Evolutionary conservation across 2,797 vertebrate species (phyloP).

Genomic region (Furcifer pardalis): DNA sequence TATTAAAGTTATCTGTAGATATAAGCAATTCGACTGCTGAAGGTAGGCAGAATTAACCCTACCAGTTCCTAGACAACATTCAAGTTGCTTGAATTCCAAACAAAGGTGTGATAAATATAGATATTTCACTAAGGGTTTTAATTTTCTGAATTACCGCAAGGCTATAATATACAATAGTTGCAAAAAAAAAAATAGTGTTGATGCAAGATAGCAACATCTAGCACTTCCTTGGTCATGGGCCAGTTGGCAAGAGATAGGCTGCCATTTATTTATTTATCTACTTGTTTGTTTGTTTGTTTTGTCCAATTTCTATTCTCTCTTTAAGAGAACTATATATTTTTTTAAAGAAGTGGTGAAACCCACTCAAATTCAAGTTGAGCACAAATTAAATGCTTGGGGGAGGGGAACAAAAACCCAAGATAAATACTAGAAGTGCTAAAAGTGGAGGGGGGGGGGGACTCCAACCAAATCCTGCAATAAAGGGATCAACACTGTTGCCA

Average conservation of each 20-base stretch:
- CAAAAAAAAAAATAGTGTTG: neutral
- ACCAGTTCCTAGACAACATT: neutral
- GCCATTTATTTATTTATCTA: too few species aligned
- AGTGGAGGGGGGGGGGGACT: neutral
- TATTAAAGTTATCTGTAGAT: neutral
- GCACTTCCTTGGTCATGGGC: neutral
- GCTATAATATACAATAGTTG: neutral
- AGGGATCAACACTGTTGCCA: too few species aligned
- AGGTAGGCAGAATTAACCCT: neutral
- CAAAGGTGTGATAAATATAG: slow-evolving; percentile 2
- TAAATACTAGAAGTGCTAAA: neutral
- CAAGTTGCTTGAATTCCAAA: neutral
- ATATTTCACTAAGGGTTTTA: neutral
- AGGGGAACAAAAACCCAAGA: neutral
- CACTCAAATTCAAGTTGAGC: neutral
- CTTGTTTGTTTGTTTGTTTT: too few species aligned
- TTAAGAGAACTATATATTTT: too few species aligned
- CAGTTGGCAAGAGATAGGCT: neutral
- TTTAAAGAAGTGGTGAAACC: neutral
- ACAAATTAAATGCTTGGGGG: neutral
- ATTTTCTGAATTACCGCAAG: neutral
- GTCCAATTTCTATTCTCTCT: too few species aligned
- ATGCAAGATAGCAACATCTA: neutral
- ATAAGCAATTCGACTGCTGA: neutral
- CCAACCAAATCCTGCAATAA: neutral